phyloP scores from a whole-genome alignment of 2,113 vertebrate species.

The Cyanistes caeruleus region DNA sequence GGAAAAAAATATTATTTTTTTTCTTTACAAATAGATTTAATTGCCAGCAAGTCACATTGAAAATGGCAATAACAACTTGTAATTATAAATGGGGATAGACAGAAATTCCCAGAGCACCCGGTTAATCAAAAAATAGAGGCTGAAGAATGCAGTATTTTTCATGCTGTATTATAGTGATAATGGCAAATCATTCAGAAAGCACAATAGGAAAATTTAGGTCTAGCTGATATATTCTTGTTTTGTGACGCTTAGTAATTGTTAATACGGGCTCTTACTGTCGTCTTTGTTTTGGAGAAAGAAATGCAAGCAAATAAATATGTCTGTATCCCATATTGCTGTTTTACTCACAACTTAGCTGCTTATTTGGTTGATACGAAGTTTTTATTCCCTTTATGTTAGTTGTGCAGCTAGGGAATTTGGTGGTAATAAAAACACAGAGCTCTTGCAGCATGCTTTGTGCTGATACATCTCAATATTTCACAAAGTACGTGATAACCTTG shows the following conservation, averaged over 20 bases:
- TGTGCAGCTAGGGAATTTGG: neutral
- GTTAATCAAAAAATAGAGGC: constrained; percentile 22
- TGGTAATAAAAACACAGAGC: neutral
- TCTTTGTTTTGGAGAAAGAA: neutral
- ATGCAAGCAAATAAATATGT: neutral
- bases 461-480: neutral
- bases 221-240: neutral
- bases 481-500: neutral
- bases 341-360: neutral
- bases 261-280: neutral
- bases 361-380: neutral
- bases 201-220: neutral
- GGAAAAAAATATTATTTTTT: neutral
- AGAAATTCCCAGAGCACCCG: constrained; percentile 31
- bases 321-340: neutral
- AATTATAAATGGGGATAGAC: constrained; percentile 20
- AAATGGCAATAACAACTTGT: constrained; percentile 22
- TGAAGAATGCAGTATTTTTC: neutral
- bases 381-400: neutral
- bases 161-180: neutral
- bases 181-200: neutral
- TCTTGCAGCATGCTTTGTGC: neutral
- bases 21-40: constrained; percentile 15
- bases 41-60: neutral
- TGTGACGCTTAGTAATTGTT: neutral